Evolutionary conservation across 2,888 invertebrate genomes (phyloP), one percentile per base, ranked within the genome.

Genomic region (Anarsia innoxiella): DNA sequence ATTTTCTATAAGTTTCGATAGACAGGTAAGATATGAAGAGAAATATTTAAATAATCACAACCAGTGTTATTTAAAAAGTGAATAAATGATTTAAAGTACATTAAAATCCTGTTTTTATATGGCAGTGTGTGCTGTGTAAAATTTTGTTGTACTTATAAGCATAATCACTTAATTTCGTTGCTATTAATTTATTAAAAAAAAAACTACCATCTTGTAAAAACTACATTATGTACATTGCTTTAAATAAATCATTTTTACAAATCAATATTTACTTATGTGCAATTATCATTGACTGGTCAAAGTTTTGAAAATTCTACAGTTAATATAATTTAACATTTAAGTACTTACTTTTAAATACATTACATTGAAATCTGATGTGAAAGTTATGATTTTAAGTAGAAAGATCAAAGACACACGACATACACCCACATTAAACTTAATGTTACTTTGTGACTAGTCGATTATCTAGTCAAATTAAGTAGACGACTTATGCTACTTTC

Each of bases 381-480:
- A 12, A 31, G 11, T 12, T 8, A 23, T 36, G 25, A 11, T 31
- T 31, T 34, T 34, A 34, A 34, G 37, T 28, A 37, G 23, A 13
- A 30, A 29, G 15, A 19, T 25, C 30, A 25, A 27, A 13, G 12
- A 27, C 9, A 37, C 31, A 37, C 36, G 48, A 51, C 44, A 41
- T 51, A 48, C 41, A 46, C 29, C 8, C 29, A 39, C 32, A 39
- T 31, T 29, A 33, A 28, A 34, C 12, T 46, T 49, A 54, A 59
- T 51, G 54, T 59, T 58, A 61, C 53, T 51, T 62, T 66, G 57
- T 83, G 83, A 83, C 83, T 83, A 83, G 83, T 64, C 62, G 71
- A 70, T 69, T 66, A 69, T 70, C 82, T 83, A 83, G 83, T 79
- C 83, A 56, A 62, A 58, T 69, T 66, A 70, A 67, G 66, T 66